A percentile compares a stretch with the other conserved stretches of the same genome.
phyloP scores from a whole-genome alignment of 2,113 vertebrate species.

The Prietella phreatophila region DNA sequence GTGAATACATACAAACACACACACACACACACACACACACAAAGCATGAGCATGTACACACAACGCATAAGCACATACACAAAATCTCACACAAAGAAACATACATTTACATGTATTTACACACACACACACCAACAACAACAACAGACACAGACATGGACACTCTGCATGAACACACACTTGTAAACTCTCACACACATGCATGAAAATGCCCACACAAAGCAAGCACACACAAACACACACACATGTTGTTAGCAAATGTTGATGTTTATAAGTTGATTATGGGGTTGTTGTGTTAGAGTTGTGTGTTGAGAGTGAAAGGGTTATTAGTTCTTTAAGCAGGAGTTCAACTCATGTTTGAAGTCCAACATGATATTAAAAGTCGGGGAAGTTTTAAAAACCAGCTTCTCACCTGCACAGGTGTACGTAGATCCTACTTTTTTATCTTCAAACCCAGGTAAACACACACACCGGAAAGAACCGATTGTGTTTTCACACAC shows the following conservation, averaged over 20 bases:
- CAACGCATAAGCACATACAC: not conserved
- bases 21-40: conserved; percentile 48
- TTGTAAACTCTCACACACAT: not conserved
- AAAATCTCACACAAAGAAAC: conserved; percentile 48
- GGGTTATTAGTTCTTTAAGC: not conserved
- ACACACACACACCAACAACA: conserved; percentile 34
- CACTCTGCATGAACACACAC: not conserved
- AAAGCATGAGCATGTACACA: not conserved
- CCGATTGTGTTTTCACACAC: conserved; percentile 40
- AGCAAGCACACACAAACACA: not conserved
- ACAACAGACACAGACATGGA: conserved; percentile 46
- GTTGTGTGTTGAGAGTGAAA: not conserved
- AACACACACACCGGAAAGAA: conserved; percentile 35
- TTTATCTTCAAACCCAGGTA: conserved; percentile 8
- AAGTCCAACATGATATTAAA: too few relatives aligned
- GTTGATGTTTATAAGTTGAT: conserved; percentile 2
- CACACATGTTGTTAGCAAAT: too few relatives aligned
- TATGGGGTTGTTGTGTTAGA: not conserved
- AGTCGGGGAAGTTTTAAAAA: not conserved
- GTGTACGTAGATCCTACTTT: not conserved
- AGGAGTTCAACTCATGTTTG: not conserved
- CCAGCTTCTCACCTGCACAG: conserved; percentile 35
- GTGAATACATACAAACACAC: conserved; percentile 32
- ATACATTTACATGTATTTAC: conserved; percentile 9
- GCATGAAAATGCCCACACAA: not conserved